These are phyloP conservation scores for Podilymbus podiceps DNA, from an alignment of 2,113 vertebrate species.

Conservation along the genomic window DNA sequence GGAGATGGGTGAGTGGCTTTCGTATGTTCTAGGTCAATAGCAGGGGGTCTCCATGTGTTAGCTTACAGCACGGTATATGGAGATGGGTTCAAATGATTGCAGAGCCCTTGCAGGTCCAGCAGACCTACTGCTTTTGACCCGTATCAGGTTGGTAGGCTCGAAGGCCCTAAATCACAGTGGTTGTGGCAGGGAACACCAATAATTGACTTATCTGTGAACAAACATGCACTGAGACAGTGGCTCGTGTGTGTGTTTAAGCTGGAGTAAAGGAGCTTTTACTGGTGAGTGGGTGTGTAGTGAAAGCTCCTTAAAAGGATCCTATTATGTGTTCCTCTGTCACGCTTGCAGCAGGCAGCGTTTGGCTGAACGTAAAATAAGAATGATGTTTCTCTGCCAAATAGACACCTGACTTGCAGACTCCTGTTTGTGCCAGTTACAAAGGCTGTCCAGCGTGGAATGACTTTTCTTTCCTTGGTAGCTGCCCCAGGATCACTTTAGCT, in stretches of 20 bases:
- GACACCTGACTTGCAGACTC: conserved; percentile 58
- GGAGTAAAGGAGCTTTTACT: conserved; percentile 56
- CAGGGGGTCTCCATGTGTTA: not conserved
- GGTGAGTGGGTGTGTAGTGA: conserved; percentile 53
- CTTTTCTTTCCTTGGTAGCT: conserved; percentile 63
- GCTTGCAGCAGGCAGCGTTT: not conserved
- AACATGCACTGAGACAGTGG: conserved; percentile 5
- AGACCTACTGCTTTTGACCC: not conserved
- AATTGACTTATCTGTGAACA: conserved; percentile 55
- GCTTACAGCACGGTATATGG: not conserved
- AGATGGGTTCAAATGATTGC: not conserved
- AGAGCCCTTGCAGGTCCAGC: not conserved
- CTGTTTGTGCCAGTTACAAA: conserved; percentile 58
- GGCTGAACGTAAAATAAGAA: not conserved
- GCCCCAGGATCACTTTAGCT: conserved; percentile 56
- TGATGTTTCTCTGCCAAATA: conserved; percentile 58
- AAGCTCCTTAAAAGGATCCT: conserved; percentile 63
- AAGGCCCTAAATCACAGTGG: not conserved
- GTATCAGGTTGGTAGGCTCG: not conserved
- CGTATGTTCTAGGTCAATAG: not conserved
- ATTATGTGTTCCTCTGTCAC: conserved; percentile 23
- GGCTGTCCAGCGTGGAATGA: conserved; percentile 17
- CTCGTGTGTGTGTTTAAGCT: conserved; percentile 48
- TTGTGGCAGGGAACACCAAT: not conserved
- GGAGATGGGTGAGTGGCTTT: conserved; percentile 91